Evolutionary conservation across 2,888 invertebrate genomes (phyloP).

Genomic region (Marasmarcha lunaedactyla): DNA sequence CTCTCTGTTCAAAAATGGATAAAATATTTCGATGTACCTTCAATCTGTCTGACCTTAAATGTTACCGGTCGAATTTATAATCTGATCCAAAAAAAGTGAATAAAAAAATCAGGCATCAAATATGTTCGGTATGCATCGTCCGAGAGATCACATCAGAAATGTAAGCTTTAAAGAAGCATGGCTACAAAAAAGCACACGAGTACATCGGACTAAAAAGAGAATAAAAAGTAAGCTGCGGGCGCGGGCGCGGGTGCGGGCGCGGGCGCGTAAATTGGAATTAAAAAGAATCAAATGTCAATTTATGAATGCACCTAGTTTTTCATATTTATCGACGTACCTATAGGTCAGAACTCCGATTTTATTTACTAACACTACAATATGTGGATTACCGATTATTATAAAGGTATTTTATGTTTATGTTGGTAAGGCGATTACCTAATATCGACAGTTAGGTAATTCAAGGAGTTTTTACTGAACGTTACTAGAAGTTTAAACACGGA

Average conservation of each 20-base stretch:
- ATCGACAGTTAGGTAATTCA: too few species aligned
- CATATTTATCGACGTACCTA: constrained; percentile 35
- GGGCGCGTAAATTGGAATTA: constrained; percentile 64
- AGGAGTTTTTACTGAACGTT: too few species aligned
- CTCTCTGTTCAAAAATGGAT: too few species aligned
- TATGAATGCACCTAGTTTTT: constrained; percentile 31
- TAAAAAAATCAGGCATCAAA: constrained; percentile 49
- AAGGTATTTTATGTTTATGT: too few species aligned
- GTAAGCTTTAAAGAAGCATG: constrained; percentile 55
- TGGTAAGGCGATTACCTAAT: too few species aligned
- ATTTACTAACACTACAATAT: too few species aligned
- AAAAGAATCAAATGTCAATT: constrained; percentile 62
- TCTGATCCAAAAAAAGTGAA: constrained; percentile 37
- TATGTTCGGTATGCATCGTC: constrained; percentile 63
- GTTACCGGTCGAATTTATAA: constrained; percentile 44
- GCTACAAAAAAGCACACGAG: constrained; percentile 29
- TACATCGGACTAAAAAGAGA: constrained; percentile 16
- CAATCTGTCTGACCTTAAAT: constrained; percentile 2
- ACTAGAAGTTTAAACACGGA: too few species aligned
- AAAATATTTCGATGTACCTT: constrained; percentile 16
- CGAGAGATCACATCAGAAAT: constrained; percentile 64
- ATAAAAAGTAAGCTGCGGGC: constrained; percentile 31
- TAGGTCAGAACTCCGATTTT: too few species aligned
- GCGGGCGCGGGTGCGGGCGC: constrained; percentile 49
- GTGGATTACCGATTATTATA: too few species aligned